Conservation (phyloP, 1,140 invertebrate genomes). For the Leptonema lineaticorne region DNA sequence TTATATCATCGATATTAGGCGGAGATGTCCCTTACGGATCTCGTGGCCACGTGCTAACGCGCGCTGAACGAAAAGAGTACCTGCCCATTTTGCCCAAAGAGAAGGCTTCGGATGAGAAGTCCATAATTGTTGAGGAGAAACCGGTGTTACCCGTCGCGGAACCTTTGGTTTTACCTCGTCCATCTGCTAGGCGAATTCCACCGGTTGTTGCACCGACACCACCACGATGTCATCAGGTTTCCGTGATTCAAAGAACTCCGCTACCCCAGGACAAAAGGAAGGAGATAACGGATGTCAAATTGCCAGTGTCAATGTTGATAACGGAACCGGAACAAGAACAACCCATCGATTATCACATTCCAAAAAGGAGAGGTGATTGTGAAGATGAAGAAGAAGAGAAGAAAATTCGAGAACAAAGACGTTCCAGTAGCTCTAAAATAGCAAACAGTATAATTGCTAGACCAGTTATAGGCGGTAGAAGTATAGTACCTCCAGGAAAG, state of each 20-base stretch:
- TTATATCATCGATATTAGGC: slow-evolving; percentile 75
- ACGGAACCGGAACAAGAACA: slow-evolving; percentile 72
- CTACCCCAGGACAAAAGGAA: slow-evolving; percentile 55
- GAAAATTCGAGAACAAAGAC: slow-evolving; percentile 59
- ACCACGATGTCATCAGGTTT: slow-evolving; percentile 65
- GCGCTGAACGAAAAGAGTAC: slow-evolving; percentile 78
- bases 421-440: slow-evolving; percentile 61
- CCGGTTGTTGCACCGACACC: slow-evolving; percentile 52
- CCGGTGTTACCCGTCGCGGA: slow-evolving; percentile 48
- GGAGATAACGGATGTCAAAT: slow-evolving; percentile 54
- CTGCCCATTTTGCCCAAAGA: slow-evolving; percentile 59
- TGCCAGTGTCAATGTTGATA: slow-evolving; percentile 53
- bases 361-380: slow-evolving; percentile 68
- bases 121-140: slow-evolving; percentile 53
- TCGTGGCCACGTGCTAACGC: slow-evolving; percentile 69
- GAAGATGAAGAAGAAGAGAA: slow-evolving; percentile 64
- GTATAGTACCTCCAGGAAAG: slow-evolving; percentile 55
- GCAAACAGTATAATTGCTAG: slow-evolving; percentile 57
- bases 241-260: slow-evolving; percentile 81
- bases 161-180: slow-evolving; percentile 52
- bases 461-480: slow-evolving; percentile 51
- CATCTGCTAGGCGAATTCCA: slow-evolving; percentile 52
- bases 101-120: slow-evolving; percentile 47
- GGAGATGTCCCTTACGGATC: slow-evolving; percentile 75
- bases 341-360: slow-evolving; percentile 85